Conservation (phyloP, 2,888 invertebrate genomes). For the Venustoraphidia nigricollis region DNA sequence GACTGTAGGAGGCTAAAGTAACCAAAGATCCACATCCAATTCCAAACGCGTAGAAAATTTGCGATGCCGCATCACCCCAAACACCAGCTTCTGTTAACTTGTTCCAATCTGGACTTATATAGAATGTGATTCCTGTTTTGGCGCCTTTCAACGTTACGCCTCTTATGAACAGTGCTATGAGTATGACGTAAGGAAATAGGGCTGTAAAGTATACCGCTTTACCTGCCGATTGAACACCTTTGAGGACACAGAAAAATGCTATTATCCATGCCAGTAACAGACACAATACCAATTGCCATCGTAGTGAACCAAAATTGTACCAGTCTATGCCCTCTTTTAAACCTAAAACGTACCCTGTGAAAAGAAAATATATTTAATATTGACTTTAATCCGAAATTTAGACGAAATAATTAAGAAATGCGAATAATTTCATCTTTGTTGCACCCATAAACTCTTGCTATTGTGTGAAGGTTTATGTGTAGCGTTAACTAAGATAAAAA, state of each 20-base stretch:
- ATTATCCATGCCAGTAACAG: conserved; percentile 65
- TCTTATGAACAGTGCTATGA: conserved; percentile 43
- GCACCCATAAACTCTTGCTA: no score
- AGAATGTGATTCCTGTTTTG: conserved; percentile 51
- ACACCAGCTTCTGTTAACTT: conserved; percentile 47
- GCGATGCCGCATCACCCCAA: conserved; percentile 72
- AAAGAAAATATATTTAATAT: conserved; percentile 4
- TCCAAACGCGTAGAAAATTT: conserved; percentile 71
- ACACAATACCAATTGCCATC: conserved; percentile 71
- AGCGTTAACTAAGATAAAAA: no score
- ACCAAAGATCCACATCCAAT: conserved; percentile 61
- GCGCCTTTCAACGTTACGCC: conserved; percentile 56
- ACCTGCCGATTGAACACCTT: conserved; percentile 78
- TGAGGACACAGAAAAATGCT: conserved; percentile 76
- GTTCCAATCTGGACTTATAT: conserved; percentile 56
- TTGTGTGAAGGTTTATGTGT: no score
- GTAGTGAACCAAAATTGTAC: conserved; percentile 59
- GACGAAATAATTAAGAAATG: no score
- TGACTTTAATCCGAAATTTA: not conserved
- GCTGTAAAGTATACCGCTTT: conserved; percentile 65
- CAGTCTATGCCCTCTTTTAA: conserved; percentile 50
- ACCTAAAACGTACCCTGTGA: conserved; percentile 49
- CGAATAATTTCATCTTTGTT: no score
- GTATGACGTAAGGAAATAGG: conserved; percentile 53
- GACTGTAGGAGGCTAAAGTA: conserved; percentile 60